These are phyloP conservation scores for Hipposideros larvatus DNA, from an alignment of 2,797 vertebrate genomes.

Conservation along the genomic window DNA sequence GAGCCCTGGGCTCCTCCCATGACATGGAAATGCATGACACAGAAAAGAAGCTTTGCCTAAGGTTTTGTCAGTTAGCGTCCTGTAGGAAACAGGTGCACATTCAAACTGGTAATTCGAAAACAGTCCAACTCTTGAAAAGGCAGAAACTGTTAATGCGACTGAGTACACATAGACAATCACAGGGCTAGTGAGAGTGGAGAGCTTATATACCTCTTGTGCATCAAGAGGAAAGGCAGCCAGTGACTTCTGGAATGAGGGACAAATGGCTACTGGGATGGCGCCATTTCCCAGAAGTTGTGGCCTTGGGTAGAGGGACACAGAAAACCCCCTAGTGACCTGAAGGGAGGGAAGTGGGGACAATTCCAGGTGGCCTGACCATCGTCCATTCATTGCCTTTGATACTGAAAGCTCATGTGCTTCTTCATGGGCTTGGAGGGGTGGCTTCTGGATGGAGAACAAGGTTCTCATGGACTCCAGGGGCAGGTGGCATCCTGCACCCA, in stretches of 20 bases:
- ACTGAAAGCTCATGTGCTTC: accelerated
- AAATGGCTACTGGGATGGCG: accelerated
- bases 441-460: not conserved
- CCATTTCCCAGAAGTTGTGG: not conserved
- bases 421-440: not conserved
- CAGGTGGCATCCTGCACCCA: accelerated
- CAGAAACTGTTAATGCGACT: no score
- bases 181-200: not conserved
- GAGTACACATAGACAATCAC: not conserved
- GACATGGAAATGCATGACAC: accelerated
- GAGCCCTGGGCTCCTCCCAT: accelerated
- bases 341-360: accelerated
- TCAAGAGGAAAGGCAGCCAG: no score
- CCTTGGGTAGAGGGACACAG: not conserved
- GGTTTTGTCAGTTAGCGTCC: no score
- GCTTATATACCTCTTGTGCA: not conserved
- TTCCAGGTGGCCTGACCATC: no score
- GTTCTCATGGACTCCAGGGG: accelerated
- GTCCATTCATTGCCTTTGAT: not conserved
- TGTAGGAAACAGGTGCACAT: not conserved
- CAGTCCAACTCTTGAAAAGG: not conserved
- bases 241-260: not conserved
- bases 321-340: not conserved
- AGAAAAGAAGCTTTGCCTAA: not conserved
- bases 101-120: not conserved